Base-by-base conservation (phyloP, 2,113 vertebrate genomes). In the Maccullochella peelii region DNA sequence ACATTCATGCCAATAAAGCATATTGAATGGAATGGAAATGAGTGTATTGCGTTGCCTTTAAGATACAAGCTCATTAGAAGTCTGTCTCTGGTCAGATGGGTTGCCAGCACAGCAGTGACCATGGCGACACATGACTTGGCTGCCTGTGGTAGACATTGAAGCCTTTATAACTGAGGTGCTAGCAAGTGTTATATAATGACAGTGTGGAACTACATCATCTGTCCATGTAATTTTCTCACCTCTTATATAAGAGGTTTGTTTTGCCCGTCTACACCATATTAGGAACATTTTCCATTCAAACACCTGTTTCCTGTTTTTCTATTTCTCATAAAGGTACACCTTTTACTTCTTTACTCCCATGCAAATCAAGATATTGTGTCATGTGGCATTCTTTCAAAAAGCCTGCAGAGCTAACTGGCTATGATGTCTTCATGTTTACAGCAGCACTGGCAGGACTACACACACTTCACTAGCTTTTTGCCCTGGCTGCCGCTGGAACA, bases 21-120 rank as follows among this genome's bases (percentile, higher is more conserved):
- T n/a, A n/a, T n/a, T 33, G 33, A 33, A 33, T 33, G 33, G 33
- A 33, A 33, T 33, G 33, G 33, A 33, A 33, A 4, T 33, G 33
- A 73, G 76, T 54, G 72, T 49, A 47, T 59, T 12, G 83, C 2
- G 23, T 54, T 58, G 61, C 70, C 80, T 90, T 82, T 83, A 73
- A 91, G 89, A 62, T 77, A 69, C n/a, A 6, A 83, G 69, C 86
- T 88, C 84, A 88, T 93, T 86, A 88, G 57, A 74, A 84, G 82
- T 87, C 81, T 75, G 74, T 87, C 55, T 73, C 82, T 74, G 69
- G 84, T 91, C 88, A 80, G 80, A 87, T 62, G 70, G 72, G 42
- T 75, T 85, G 70, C 80, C 81, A 68, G 85, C 58, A 54, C 67
- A 67, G 77, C 81, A 61, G 89, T 90, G 86, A 86, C 88, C 79